Evolutionary conservation across 30 jellyfish, hydroid and myxozoan species (phyloP).

Genomic region (Haliclystus octoradiatus): DNA sequence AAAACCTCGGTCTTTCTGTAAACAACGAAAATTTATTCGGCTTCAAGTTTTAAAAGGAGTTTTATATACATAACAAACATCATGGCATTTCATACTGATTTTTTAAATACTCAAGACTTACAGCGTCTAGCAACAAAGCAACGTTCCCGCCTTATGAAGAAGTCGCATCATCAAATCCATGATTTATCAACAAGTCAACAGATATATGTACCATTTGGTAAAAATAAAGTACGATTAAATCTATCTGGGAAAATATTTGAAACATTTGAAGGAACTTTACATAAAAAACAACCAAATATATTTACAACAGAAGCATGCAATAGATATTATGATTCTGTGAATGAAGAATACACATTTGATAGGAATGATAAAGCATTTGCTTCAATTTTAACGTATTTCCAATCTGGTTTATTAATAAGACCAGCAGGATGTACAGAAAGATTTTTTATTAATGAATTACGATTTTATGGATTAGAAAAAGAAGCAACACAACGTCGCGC

Average conservation of each 20-base stretch:
- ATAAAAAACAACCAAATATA: conserved; percentile 12
- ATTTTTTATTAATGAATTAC: conserved; percentile 54
- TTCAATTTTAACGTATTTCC: conserved; percentile 58
- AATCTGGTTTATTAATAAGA: conserved; percentile 49
- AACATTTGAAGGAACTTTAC: conserved; percentile 55
- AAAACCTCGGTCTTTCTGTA: no score
- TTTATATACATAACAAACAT: no score
- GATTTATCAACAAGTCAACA: neutral
- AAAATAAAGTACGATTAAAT: conserved; percentile 27
- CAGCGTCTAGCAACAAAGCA: neutral
- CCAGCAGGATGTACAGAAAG: conserved; percentile 64
- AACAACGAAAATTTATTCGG: no score
- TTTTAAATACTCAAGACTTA: neutral
- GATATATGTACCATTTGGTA: neutral
- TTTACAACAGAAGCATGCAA: conserved; percentile 11
- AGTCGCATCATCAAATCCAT: neutral
- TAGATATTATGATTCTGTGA: conserved; percentile 36
- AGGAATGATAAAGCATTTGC: conserved; percentile 62
- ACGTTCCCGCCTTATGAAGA: neutral
- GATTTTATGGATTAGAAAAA: conserved; percentile 64
- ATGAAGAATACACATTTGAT: conserved; percentile 59
- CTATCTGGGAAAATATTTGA: conserved; percentile 69
- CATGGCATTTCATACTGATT: neutral
- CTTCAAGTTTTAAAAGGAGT: no score
- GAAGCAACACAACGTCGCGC: conserved; percentile 42